phyloP scores from a whole-genome alignment of 2,888 invertebrate genomes.

The Drosophila algonquin region DNA sequence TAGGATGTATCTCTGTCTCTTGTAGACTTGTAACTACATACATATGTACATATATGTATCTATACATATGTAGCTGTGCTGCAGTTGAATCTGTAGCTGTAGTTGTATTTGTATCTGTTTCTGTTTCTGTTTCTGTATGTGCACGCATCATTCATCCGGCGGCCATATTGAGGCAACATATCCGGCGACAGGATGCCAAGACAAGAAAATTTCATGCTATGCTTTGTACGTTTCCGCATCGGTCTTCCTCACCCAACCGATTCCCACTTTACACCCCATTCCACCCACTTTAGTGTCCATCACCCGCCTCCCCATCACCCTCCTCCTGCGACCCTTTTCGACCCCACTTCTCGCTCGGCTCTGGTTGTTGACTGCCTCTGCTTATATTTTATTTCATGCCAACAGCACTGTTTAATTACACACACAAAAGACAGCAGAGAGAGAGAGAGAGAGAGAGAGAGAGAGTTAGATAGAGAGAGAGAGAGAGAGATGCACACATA shows the following conservation, averaged over 20 bases:
- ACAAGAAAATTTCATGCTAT: constrained; percentile 79
- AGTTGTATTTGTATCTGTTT: constrained; percentile 19
- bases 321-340: constrained; percentile 1
- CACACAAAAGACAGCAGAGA: constrained; percentile 73
- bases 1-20: constrained; percentile 38
- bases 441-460: background rate
- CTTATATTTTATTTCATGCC: constrained; percentile 80
- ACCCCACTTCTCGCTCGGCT: constrained; percentile 31
- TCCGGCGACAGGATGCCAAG: constrained; percentile 80
- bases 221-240: constrained; percentile 74
- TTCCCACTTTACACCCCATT: background rate
- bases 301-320: background rate
- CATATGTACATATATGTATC: background rate
- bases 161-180: constrained; percentile 80
- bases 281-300: background rate
- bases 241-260: constrained; percentile 10
- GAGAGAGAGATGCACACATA: constrained; percentile 9
- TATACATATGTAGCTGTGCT: constrained; percentile 1
- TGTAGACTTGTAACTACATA: constrained; percentile 7
- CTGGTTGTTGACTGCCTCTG: constrained; percentile 51
- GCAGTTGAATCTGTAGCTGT: constrained; percentile 29
- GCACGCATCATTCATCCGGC: constrained; percentile 78
- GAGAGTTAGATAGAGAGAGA: background rate
- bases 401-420: constrained; percentile 79
- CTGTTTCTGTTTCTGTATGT: constrained; percentile 49